These are phyloP conservation scores for Polietes domitor DNA, from an alignment of 2,888 invertebrate genomes.

Conservation along the genomic window DNA sequence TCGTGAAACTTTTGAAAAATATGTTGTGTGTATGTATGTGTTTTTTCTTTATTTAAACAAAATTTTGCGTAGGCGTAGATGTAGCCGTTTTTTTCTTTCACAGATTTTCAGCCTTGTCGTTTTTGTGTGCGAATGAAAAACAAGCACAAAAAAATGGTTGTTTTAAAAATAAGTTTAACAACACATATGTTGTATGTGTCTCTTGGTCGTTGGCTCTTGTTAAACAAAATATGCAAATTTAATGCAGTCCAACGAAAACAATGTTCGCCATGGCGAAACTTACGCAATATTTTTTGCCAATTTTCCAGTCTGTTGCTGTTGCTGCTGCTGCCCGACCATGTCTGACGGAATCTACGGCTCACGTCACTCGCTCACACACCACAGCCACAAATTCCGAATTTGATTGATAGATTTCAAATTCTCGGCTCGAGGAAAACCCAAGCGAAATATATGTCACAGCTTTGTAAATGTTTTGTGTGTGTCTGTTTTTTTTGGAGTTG, in stretches of 20 bases:
- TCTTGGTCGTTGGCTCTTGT: conserved; percentile 50
- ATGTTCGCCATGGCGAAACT: conserved; percentile 39
- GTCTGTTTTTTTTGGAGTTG: background rate
- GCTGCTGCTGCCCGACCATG: background rate
- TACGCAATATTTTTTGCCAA: conserved; percentile 62
- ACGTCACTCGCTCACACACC: conserved; percentile 10
- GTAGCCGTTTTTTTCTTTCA: conserved; percentile 16
- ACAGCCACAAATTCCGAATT: conserved; percentile 37
- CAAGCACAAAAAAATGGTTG: conserved; percentile 22
- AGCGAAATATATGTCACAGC: conserved; percentile 59
- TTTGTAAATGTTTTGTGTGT: conserved; percentile 49
- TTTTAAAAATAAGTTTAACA: conserved; percentile 48
- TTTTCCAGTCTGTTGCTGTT: conserved; percentile 28
- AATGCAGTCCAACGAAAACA: conserved; percentile 51
- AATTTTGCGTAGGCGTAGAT: conserved; percentile 65
- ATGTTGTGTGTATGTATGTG: background rate
- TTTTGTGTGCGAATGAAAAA: background rate
- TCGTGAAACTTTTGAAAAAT: conserved; percentile 15
- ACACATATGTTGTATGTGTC: conserved; percentile 45
- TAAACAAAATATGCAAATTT: conserved; percentile 67
- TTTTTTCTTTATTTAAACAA: conserved; percentile 51
- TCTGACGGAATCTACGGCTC: conserved; percentile 51
- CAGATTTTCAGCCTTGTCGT: conserved; percentile 39
- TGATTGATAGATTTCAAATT: conserved; percentile 67
- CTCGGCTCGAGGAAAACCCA: conserved; percentile 39